Percentiles rank a stretch among this genome's conserved stretches.
These are phyloP conservation scores for Beaufortia kweichowensis DNA, from an alignment of 2,113 vertebrate genomes.

Conservation along the genomic window DNA sequence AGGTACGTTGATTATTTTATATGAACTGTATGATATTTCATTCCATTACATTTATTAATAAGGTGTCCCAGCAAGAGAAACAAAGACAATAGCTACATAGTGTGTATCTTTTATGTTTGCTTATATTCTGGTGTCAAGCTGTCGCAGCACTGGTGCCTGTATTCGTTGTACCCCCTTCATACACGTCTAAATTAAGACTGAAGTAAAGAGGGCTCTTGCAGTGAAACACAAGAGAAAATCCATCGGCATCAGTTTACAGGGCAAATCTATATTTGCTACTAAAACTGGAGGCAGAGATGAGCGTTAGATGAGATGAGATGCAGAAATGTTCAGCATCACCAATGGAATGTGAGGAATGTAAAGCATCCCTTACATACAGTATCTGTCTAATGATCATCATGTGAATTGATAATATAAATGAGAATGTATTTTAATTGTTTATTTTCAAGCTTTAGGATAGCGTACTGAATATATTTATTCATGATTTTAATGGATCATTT, in stretches of 20 bases:
- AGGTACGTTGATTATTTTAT: constrained; percentile 53
- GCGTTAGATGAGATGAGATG: constrained; percentile 24
- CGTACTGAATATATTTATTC: neutral
- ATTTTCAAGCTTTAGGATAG: neutral
- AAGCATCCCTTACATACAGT: neutral
- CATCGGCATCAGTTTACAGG: constrained; percentile 57
- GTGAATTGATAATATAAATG: too few relatives aligned
- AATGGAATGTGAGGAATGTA: constrained; percentile 23
- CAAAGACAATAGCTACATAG: neutral
- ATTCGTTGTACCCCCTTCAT: constrained; percentile 41
- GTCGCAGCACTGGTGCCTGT: neutral
- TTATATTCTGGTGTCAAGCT: neutral
- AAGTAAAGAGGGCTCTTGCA: constrained; percentile 48
- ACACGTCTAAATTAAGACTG: constrained; percentile 51
- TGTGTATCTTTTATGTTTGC: neutral
- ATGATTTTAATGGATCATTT: neutral
- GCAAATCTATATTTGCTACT: constrained; percentile 49
- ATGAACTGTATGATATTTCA: neutral
- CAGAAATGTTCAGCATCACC: constrained; percentile 11
- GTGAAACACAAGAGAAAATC: constrained; percentile 62
- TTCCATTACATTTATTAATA: neutral
- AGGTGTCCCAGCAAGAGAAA: neutral
- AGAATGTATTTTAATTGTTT: too few relatives aligned
- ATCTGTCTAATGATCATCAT: neutral
- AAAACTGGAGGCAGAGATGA: constrained; percentile 35